phyloP scores from a whole-genome alignment of 2,888 invertebrate species.

The Herminia tarsipennalis region DNA sequence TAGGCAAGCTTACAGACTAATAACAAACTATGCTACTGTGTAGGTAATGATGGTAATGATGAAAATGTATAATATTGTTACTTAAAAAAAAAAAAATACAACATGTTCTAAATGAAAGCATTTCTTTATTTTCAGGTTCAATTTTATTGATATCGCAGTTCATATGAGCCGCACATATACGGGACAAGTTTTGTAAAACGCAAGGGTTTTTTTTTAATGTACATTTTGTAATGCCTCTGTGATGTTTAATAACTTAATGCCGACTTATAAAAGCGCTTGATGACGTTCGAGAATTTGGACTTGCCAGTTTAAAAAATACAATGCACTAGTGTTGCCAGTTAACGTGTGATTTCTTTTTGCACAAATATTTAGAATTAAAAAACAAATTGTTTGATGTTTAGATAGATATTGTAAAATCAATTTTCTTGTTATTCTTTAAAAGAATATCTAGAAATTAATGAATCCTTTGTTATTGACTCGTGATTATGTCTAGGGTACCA shows the following conservation, averaged over 20 bases:
- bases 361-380: neutral
- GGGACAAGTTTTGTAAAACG: constrained; percentile 31
- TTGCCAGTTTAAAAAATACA: neutral
- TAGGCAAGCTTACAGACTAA: no score
- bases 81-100: no score
- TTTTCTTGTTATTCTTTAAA: no score
- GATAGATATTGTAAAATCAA: no score
- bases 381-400: no score
- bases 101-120: neutral
- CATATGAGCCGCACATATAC: constrained; percentile 36
- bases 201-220: constrained; percentile 35
- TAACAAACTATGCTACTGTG: no score
- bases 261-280: constrained; percentile 15
- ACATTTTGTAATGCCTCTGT: constrained; percentile 50
- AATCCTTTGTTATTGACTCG: no score
- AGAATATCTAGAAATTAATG: no score
- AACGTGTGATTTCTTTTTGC: neutral
- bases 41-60: neutral
- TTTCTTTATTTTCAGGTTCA: constrained; percentile 56
- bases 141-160: constrained; percentile 48
- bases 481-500: no score
- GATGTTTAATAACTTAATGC: constrained; percentile 39
- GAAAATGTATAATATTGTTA: neutral
- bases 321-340: constrained; percentile 2
- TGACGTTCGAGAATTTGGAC: constrained; percentile 10